These are phyloP conservation scores for Abrostola tripartita DNA, from an alignment of 2,888 invertebrate genomes.

Conservation along the genomic window DNA sequence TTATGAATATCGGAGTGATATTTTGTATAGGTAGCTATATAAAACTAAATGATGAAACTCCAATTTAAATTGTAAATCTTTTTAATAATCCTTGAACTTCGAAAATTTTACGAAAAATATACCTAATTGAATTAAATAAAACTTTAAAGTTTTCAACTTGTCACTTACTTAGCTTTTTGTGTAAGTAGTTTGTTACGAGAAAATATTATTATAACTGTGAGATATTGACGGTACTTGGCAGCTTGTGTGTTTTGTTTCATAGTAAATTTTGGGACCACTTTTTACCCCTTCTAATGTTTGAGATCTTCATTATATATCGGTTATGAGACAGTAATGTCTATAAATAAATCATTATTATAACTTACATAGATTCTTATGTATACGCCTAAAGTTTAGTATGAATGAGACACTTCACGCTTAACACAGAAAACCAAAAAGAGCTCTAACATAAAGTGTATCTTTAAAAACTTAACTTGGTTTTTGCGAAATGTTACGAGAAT, in stretches of 20 bases:
- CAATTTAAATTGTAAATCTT: conserved; percentile 68
- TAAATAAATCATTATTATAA: conserved; percentile 49
- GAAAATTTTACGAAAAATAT: conserved; percentile 60
- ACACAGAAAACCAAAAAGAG: conserved; percentile 61
- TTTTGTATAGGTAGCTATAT: conserved; percentile 82
- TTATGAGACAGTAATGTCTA: conserved; percentile 43
- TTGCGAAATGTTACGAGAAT: conserved; percentile 79
- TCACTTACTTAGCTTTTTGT: conserved; percentile 75
- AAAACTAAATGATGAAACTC: conserved; percentile 62
- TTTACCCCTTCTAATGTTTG: conserved; percentile 69
- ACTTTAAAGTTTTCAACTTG: conserved; percentile 65
- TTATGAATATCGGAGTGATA: conserved; percentile 84
- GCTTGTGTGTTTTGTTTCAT: conserved; percentile 83
- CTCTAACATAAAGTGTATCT: conserved; percentile 68
- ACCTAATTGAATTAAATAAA: conserved; percentile 42
- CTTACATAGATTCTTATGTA: conserved; percentile 41
- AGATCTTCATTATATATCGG: conserved; percentile 59
- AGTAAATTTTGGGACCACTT: conserved; percentile 87
- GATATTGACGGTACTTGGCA: conserved; percentile 67
- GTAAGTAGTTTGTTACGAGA: conserved; percentile 73
- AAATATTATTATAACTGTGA: conserved; percentile 59
- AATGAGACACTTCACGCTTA: conserved; percentile 77
- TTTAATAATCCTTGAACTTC: conserved; percentile 70
- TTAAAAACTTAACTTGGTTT: conserved; percentile 66
- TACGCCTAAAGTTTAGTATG: conserved; percentile 82